phyloP scores from a whole-genome alignment of 2,888 invertebrate genomes.

The Muscina levida region DNA sequence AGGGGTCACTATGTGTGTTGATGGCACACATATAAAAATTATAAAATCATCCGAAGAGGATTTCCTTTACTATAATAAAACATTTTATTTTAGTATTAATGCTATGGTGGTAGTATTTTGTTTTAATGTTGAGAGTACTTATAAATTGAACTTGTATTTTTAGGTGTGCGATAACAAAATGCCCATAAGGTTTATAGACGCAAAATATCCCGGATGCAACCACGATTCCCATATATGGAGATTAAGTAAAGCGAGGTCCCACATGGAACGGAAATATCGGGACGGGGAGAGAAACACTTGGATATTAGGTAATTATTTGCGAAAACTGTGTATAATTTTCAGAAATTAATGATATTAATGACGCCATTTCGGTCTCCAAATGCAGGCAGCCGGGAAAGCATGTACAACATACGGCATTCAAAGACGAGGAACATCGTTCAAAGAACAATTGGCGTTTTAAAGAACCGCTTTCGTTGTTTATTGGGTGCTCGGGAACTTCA shows the following conservation, averaged over 20 bases:
- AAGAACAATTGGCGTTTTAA: slow-evolving; percentile 18
- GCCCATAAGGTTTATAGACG: slow-evolving; percentile 14
- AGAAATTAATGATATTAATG: neutral
- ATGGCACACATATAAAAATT: slow-evolving; percentile 59
- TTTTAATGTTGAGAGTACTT: neutral
- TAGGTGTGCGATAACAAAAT: slow-evolving; percentile 37
- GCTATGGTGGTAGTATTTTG: slow-evolving; percentile 32
- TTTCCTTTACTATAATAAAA: slow-evolving; percentile 53
- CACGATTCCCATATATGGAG: slow-evolving; percentile 39
- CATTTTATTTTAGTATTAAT: neutral
- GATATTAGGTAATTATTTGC: neutral
- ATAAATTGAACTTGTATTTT: slow-evolving; percentile 28
- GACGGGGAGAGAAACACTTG: neutral
- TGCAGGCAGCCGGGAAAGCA: neutral
- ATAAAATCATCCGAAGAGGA: slow-evolving; percentile 39
- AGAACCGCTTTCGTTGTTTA: slow-evolving; percentile 11
- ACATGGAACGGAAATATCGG: slow-evolving; percentile 35
- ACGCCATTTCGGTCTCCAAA: neutral
- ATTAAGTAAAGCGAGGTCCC: slow-evolving; percentile 22
- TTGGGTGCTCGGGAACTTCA: slow-evolving; percentile 47
- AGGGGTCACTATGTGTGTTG: slow-evolving; percentile 53
- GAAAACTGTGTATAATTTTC: slow-evolving; percentile 1
- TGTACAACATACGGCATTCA: slow-evolving; percentile 19
- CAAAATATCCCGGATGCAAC: slow-evolving; percentile 22
- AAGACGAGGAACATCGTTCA: slow-evolving; percentile 41